Percentiles rank a stretch among this genome's conserved stretches.
phyloP scores from a whole-genome alignment of 2,113 vertebrate genomes.

The rat (Rattus norvegicus) region GRCr8 NC_086023.1:80782001-80782500 shows the following conservation, averaged over 20 bases:
- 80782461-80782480: background rate
- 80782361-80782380: background rate
- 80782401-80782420: background rate
- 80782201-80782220: slow-evolving; percentile 84
- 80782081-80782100: background rate
- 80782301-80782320: background rate
- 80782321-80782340: background rate
- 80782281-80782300: slow-evolving; percentile 45
- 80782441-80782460: background rate
- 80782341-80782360: background rate
- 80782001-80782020: slow-evolving; percentile 20
- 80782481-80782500: slow-evolving; percentile 9
- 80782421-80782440: background rate
- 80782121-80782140: background rate
- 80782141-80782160: slow-evolving; percentile 43
- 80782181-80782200: slow-evolving; percentile 91
- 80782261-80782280: slow-evolving; percentile 72
- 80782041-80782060: background rate
- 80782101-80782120: background rate
- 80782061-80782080: background rate
- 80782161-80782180: slow-evolving; percentile 60
- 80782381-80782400: background rate
- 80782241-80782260: slow-evolving; percentile 80
- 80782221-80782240: slow-evolving; percentile 89
- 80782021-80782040: slow-evolving; percentile 1